These are phyloP conservation scores for Patella pellucida DNA, from an alignment of 2,888 invertebrate species.

Conservation along the genomic window DNA sequence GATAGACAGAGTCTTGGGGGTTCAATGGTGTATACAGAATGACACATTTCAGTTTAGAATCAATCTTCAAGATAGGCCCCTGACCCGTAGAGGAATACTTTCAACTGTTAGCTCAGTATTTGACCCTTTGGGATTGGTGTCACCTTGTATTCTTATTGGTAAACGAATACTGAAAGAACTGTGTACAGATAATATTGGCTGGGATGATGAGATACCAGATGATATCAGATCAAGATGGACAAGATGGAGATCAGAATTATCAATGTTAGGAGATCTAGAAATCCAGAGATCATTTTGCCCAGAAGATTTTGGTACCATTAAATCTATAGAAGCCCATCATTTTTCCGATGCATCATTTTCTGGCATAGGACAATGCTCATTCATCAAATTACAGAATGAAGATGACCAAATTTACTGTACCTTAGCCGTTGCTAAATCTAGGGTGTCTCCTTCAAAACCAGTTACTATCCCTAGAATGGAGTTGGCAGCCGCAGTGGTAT, in stretches of 20 bases:
- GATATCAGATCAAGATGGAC: conserved; percentile 2
- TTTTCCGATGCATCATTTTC: conserved; percentile 4
- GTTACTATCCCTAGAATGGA: neutral
- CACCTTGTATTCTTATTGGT: conserved; percentile 12
- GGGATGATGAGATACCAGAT: conserved; percentile 13
- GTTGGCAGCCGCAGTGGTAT: neutral
- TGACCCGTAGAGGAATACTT: conserved; percentile 1
- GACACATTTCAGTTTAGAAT: conserved; percentile 28
- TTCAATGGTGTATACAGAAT: conserved; percentile 27
- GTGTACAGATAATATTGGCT: conserved; percentile 7
- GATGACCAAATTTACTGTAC: neutral
- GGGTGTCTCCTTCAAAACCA: neutral
- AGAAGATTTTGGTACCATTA: neutral
- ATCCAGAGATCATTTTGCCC: neutral
- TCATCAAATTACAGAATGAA: neutral
- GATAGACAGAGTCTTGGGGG: conserved; percentile 31
- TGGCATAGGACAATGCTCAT: conserved; percentile 9
- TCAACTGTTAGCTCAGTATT: conserved; percentile 8
- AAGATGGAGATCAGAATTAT: conserved; percentile 14
- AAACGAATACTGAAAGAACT: conserved; percentile 16
- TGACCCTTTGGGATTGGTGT: conserved; percentile 20
- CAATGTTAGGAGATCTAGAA: neutral
- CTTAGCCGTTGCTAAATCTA: neutral
- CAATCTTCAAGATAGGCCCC: conserved; percentile 12
- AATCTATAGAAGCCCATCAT: neutral